Base-by-base conservation (phyloP, 1,140 invertebrate genomes). In the Bombus breviceps region DNA sequence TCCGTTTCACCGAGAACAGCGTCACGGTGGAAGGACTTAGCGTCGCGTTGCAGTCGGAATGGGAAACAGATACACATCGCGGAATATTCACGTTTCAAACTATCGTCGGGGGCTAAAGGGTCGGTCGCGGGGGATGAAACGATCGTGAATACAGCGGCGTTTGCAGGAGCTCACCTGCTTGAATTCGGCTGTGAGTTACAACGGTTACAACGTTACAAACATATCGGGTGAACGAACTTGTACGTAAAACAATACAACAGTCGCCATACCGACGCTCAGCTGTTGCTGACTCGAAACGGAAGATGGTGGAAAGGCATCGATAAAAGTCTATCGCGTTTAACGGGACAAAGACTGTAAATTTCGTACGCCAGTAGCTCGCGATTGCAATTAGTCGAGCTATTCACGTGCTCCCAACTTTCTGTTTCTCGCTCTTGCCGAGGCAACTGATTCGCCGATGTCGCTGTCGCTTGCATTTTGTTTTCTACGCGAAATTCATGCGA, bases 21-120 rank as follows among this genome's bases (percentile, higher is more conserved):
- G 73, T 75, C 81, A 37, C 43, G 59, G 18, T 68, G 59, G 15
- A 13, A 34, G 25, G 43, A 68, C 73, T 83, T 77, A 66, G 34
- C 73, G n/a, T 83, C 34, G 25, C 73, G 72, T 15, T 3, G 59
- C 73, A 68, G 6, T 68, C 59, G n/a, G 53, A 83, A 83, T 68
- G 81, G 81, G 62, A 57, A 77, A 77, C 73, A 83, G 81, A 76
- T 83, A 83, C 59, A 47, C 72, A 77, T 83, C 81, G 25, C 41
- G 73, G 72, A 77, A 77, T 83, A 83, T 83, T 83, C 81, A 68
- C 53, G 73, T 83, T 68, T 39, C 41, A 37, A 77, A 83, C 73
- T 66, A 77, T 68, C 32, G 73, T 25, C 34, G 34, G 5, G 72
- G 37, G 32, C 28, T 57, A 18, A 75, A 66, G 57, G 81, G 39